Evolutionary conservation across 2,113 vertebrate genomes (phyloP).

Genomic region (Oxyura jamaicensis): DNA sequence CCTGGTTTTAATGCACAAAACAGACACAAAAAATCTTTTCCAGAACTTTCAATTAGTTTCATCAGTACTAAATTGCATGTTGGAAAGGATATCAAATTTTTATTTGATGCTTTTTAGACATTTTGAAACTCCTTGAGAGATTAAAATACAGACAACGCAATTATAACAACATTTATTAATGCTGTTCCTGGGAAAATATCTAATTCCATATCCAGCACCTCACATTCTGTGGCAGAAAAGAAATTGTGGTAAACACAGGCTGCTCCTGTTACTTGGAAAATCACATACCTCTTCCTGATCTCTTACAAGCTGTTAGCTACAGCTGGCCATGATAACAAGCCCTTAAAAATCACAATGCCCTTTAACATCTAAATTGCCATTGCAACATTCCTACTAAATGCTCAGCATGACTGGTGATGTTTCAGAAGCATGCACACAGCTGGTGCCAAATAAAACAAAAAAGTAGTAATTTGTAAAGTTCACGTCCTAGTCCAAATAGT

Average conservation of each 20-base stretch:
- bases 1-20: neutral
- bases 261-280: constrained; percentile 45
- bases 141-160: neutral
- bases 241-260: neutral
- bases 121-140: neutral
- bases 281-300: constrained; percentile 48
- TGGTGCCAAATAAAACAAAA: constrained; percentile 29
- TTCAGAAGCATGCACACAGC: constrained; percentile 64
- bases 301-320: constrained; percentile 60
- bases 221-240: constrained; percentile 10
- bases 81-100: neutral
- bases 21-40: neutral
- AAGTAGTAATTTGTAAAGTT: constrained; percentile 39
- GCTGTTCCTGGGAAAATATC: neutral
- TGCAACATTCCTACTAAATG: constrained; percentile 55
- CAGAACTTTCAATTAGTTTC: neutral
- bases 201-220: neutral
- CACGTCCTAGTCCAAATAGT: neutral
- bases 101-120: neutral
- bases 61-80: neutral
- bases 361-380: constrained; percentile 62
- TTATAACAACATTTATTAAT: neutral
- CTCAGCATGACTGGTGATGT: constrained; percentile 47
- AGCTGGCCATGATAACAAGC: constrained; percentile 59
- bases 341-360: constrained; percentile 54